Evolutionary conservation across 2,797 vertebrate genomes (phyloP), one percentile per base, ranked within the genome.

Genomic region (Periophthalmus magnuspinnatus): DNA sequence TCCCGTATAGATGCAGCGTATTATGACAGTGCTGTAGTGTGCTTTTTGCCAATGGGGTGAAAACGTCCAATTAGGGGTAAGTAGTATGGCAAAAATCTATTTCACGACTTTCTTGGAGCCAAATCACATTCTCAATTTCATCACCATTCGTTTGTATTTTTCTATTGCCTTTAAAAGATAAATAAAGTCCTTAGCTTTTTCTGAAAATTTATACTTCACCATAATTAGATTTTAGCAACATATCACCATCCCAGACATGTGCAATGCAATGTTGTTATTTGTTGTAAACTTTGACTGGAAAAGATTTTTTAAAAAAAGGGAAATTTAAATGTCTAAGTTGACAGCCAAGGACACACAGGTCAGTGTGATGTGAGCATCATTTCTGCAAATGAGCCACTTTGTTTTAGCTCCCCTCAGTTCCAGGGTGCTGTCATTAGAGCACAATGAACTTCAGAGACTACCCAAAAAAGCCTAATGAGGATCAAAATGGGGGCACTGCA

Each of bases 361-460:
- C 82, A 76, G n/a, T n/a, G 0, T 22, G 17, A 65, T 78, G 81
- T 79, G 77, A 75, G 60, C 21, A 13, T 67, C 7, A 62, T 6
- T 65, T 77, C 76, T 54, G 36, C 41, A 81, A 87, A 83, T 77
- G 68, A 81, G 80, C 21, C 71, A 59, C 69, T 85, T 80, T 72
- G 72, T 72, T 65, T 62, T 24, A 66, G 48, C 60, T 59, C 22
- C 66, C 38, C 47, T 63, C 69, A 65, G 69, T 76, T 76, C 73
- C 66, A 58, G 72, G 74, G 64, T 47, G 5, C 47, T 32, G 34
- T 85, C 76, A 85, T 88, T 90, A 87, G 62, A 81, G 66, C 16
- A 87, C 85, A 87, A 86, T 81, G 70, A 82, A 81, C 71, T 69
- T 81, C 72, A 75, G 69, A 76, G 14, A 54, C 41, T 55, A 48